Percentiles rank a stretch among this genome's conserved stretches.
Conservation (phyloP, 53 echinoderm and acorn worm genomes). For the Luidia sarsii region DNA sequence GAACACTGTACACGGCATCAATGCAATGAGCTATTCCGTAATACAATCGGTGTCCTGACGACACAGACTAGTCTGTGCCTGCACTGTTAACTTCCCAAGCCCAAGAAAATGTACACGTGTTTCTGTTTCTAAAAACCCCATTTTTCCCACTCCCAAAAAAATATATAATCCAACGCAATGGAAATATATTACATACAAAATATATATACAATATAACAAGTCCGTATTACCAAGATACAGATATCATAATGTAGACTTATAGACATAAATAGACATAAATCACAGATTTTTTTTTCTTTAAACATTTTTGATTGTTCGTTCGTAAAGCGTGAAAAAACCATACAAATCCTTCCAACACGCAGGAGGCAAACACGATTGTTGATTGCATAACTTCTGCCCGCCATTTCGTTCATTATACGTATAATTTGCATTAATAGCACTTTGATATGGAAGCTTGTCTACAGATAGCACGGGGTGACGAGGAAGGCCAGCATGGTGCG, state of each 20-base stretch:
- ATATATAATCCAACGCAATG: too few species aligned
- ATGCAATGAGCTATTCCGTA: too few species aligned
- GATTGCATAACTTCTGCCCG: too few species aligned
- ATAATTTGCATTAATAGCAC: background rate
- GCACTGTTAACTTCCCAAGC: too few species aligned
- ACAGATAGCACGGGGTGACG: slow-evolving; percentile 10
- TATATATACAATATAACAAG: slow-evolving; percentile 13
- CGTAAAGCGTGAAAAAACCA: background rate
- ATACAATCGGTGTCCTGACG: too few species aligned
- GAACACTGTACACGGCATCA: too few species aligned
- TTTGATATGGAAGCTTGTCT: slow-evolving; percentile 36
- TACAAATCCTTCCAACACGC: background rate
- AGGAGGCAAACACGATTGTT: background rate
- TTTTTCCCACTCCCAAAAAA: too few species aligned
- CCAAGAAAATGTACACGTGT: too few species aligned
- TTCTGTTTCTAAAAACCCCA: too few species aligned
- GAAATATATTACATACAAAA: slow-evolving; percentile 26
- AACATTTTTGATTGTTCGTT: slow-evolving; percentile 44
- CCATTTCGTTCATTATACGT: background rate
- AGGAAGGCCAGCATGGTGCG: too few species aligned
- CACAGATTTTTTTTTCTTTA: slow-evolving; percentile 17
- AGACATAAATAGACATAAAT: slow-evolving; percentile 52
- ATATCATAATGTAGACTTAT: slow-evolving; percentile 16
- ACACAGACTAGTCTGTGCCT: too few species aligned
- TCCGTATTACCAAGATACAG: too few species aligned